phyloP scores from a whole-genome alignment of 2,113 vertebrate genomes.

The Willisornis vidua region DNA sequence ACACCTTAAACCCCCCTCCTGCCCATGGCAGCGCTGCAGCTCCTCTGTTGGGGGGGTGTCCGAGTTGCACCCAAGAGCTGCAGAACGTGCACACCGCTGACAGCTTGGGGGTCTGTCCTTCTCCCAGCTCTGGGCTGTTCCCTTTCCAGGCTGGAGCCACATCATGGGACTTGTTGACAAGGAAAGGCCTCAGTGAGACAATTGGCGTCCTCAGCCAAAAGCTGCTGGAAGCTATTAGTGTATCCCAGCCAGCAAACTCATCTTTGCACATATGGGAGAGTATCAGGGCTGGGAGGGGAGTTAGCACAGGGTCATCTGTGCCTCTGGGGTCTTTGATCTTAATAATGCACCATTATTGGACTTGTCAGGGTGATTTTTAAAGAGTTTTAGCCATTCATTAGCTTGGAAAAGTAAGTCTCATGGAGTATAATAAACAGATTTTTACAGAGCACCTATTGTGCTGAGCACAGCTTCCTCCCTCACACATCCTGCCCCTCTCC shows the following conservation, averaged over 20 bases:
- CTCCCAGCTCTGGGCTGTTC: background rate
- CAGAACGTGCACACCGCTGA: background rate
- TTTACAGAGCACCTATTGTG: constrained; percentile 17
- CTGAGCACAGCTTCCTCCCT: background rate
- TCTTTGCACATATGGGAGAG: constrained; percentile 33
- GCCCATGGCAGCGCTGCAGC: rapidly evolving
- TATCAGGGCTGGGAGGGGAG: constrained; percentile 26
- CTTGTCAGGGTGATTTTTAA: constrained; percentile 27
- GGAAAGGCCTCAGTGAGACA: constrained; percentile 34
- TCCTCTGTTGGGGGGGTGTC: rapidly evolving
- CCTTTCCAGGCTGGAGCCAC: background rate
- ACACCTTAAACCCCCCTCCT: rapidly evolving
- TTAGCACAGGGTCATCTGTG: constrained; percentile 17
- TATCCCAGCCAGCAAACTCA: constrained; percentile 1
- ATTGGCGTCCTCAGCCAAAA: constrained; percentile 25
- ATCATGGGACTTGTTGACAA: constrained; percentile 26
- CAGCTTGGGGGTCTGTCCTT: background rate
- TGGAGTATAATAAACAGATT: background rate
- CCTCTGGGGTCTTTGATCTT: constrained; percentile 35
- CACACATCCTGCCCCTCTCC: background rate
- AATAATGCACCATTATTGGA: background rate
- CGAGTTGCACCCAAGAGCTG: rapidly evolving
- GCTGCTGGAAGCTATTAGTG: constrained; percentile 44
- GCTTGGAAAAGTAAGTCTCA: background rate
- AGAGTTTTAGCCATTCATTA: constrained; percentile 28